A percentile compares a stretch with the other conserved stretches of the same genome.
Conservation (phyloP, 2,888 invertebrate species). For the Apodemia zela region DNA sequence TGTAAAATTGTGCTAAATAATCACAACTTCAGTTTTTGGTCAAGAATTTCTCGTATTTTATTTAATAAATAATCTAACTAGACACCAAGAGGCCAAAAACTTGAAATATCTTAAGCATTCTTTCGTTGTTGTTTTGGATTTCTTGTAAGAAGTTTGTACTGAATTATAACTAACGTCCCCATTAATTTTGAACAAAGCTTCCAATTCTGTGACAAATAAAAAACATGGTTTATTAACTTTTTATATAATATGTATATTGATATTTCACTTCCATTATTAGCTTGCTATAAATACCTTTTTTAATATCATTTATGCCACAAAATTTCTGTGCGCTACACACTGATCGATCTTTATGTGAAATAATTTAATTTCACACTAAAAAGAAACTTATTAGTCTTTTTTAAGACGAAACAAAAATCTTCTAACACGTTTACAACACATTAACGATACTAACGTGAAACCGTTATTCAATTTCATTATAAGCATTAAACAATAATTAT, state of each 20-base stretch:
- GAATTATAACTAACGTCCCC: no score
- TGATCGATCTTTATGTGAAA: conserved; percentile 4
- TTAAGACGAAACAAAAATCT: conserved; percentile 4
- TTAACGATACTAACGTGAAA: conserved; percentile 20
- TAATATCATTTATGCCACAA: background rate
- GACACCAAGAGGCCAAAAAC: no score
- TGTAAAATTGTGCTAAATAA: no score
- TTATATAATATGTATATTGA: background rate
- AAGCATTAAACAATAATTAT: conserved; percentile 11
- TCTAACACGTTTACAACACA: conserved; percentile 3
- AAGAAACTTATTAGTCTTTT: background rate
- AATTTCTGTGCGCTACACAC: background rate
- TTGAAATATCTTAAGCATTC: no score
- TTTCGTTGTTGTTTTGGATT: no score
- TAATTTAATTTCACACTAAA: background rate
- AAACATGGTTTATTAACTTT: background rate
- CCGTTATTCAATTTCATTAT: conserved; percentile 2
- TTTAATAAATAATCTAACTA: no score
- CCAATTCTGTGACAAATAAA: background rate
- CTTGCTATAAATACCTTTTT: background rate
- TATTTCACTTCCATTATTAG: background rate
- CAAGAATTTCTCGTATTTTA: no score
- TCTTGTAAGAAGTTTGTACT: no score
- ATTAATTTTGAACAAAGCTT: no score
- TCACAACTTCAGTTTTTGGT: no score